These are phyloP conservation scores for Orchestia grillus DNA, from an alignment of 1,140 invertebrate genomes.

Conservation along the genomic window DNA sequence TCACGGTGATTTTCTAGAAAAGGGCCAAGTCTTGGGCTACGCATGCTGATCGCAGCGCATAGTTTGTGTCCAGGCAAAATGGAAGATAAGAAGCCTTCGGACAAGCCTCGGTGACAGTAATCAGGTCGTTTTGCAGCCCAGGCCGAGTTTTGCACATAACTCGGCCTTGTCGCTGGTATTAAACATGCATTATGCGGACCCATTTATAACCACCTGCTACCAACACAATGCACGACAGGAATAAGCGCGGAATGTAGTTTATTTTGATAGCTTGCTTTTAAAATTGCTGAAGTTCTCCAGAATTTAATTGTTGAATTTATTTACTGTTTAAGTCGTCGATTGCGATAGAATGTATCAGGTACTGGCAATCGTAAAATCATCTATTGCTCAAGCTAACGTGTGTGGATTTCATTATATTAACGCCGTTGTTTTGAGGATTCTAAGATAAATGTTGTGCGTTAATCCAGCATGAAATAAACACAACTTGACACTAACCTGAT, in stretches of 20 bases:
- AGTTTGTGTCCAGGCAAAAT: neutral
- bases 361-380: neutral
- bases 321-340: neutral
- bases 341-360: neutral
- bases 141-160: neutral
- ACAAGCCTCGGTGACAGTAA: neutral
- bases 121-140: neutral
- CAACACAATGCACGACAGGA: neutral
- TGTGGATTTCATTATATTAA: neutral
- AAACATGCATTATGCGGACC: neutral
- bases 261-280: neutral
- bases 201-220: neutral
- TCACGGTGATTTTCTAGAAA: neutral
- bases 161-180: neutral
- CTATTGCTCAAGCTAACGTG: neutral
- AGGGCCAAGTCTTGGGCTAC: neutral
- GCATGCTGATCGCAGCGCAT: neutral
- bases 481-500: neutral
- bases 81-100: neutral
- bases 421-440: neutral
- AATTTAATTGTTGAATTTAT: neutral
- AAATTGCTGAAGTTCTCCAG: neutral
- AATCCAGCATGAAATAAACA: neutral
- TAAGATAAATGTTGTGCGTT: neutral
- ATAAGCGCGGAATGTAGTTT: neutral